A percentile compares a stretch with the other conserved stretches of the same genome.
Evolutionary conservation across 2,797 vertebrate genomes (phyloP).

Genomic region (Tragelaphus oryx): DNA sequence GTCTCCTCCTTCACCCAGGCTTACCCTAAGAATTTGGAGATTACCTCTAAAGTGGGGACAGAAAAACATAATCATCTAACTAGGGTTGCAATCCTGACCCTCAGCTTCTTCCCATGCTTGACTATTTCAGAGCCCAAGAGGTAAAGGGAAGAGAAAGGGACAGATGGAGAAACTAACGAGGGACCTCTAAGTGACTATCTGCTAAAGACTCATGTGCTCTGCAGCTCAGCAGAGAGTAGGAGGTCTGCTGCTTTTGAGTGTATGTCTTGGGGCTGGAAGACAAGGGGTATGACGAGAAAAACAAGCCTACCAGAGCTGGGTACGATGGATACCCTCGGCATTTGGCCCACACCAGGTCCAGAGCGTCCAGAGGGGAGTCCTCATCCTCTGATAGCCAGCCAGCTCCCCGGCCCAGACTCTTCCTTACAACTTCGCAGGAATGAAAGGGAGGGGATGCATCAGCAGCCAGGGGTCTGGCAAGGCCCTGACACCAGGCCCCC

Average conservation of each 20-base stretch:
- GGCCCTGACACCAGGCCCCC: rapidly evolving
- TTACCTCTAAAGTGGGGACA: neutral
- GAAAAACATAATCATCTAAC: neutral
- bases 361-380: slow-evolving; percentile 92
- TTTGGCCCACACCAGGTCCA: slow-evolving; percentile 99
- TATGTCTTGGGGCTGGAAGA: neutral
- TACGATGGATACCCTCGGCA: slow-evolving; percentile 98
- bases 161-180: neutral
- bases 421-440: slow-evolving; percentile 89
- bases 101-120: neutral
- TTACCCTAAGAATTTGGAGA: neutral
- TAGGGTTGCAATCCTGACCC: neutral
- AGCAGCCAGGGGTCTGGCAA: slow-evolving; percentile 32
- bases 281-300: neutral
- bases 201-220: slow-evolving; percentile 2
- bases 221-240: neutral
- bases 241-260: neutral
- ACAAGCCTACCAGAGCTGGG: slow-evolving; percentile 91
- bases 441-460: slow-evolving; percentile 40
- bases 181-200: neutral
- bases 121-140: neutral
- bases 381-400: slow-evolving; percentile 97
- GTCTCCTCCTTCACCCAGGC: neutral
- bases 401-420: slow-evolving; percentile 88
- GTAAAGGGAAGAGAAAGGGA: neutral